Base-by-base conservation (phyloP, 2,888 invertebrate species). In the Mantis religiosa region DNA sequence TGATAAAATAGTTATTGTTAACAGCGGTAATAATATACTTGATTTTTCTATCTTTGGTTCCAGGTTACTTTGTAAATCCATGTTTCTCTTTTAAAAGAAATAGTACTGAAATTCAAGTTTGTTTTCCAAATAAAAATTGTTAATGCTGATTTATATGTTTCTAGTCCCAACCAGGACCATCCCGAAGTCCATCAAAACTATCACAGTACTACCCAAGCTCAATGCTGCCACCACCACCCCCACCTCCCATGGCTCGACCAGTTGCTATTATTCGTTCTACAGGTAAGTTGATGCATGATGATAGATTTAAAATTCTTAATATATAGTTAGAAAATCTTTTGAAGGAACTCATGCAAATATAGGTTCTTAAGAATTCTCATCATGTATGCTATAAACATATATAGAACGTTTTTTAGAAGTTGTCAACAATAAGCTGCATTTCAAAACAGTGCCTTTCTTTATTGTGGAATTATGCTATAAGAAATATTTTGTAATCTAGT, bases 251-350 rank as follows among this genome's bases (percentile, higher is more conserved):
- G 97, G 98, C 99, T 4, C 95, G 99, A 91, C 99, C 99, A 0
- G 99, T 99, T 47, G 98, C 99, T 90, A 98, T 99, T 92, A 98
- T 99, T 92, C 95, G 98, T 91, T 98, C 98, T 89, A 98, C 98
- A 91, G 97, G 96, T 94, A 94, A 93, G 91, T 71, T 71, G 1
- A 71, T 71, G 25, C 20, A 6, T 9, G 54, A 15, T 3, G 1
- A 20, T 25, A 71, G 41, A 41, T 12, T 12, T 41, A 7, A 41
- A 12, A 71, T 71, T 71, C 54, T 71, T 20, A 71, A 71, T 71
- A 71, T 6, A 20, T 6, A 71, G 54, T 14, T 20, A 20, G 15
- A 71, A 71, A 41, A 71, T 3, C 14, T 15, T 54, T 15, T 71
- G 25, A 71, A 71, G 15, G 54, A 20, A 20, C 20, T 71, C 54